phyloP scores from a whole-genome alignment of 2,797 vertebrate genomes.

The Enteromius fasciolatus region DNA sequence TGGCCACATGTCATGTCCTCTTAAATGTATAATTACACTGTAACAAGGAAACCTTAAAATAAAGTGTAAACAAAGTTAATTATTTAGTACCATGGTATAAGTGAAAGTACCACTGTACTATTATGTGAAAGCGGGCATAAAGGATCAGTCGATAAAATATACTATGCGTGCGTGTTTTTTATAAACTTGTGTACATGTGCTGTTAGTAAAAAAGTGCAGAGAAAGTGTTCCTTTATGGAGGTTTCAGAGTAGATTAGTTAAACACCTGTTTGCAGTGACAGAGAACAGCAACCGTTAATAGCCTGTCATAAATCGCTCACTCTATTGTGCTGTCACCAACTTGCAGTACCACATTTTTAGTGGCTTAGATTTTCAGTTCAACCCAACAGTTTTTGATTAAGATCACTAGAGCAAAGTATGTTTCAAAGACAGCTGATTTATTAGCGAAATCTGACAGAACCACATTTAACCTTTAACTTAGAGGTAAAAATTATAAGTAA shows the following conservation, averaged over 20 bases:
- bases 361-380: slow-evolving; percentile 29
- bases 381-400: slow-evolving; percentile 36
- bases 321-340: slow-evolving; percentile 79
- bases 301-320: slow-evolving; percentile 77
- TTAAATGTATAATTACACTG: too few relatives aligned
- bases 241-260: slow-evolving; percentile 67
- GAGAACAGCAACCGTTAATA: slow-evolving; percentile 75
- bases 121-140: background rate
- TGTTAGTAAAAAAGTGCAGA: background rate
- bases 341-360: slow-evolving; percentile 70
- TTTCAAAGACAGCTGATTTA: slow-evolving; percentile 24
- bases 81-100: background rate
- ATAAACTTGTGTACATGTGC: background rate
- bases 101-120: background rate
- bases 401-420: slow-evolving; percentile 19
- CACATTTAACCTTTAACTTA: background rate
- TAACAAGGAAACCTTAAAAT: background rate
- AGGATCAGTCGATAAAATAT: background rate
- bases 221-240: slow-evolving; percentile 62
- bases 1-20: too few relatives aligned
- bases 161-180: background rate
- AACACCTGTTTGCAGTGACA: slow-evolving; percentile 79
- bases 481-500: background rate
- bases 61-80: background rate
- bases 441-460: background rate